Conservation (phyloP, 2,797 vertebrate species). For the Helostoma temminkii region DNA sequence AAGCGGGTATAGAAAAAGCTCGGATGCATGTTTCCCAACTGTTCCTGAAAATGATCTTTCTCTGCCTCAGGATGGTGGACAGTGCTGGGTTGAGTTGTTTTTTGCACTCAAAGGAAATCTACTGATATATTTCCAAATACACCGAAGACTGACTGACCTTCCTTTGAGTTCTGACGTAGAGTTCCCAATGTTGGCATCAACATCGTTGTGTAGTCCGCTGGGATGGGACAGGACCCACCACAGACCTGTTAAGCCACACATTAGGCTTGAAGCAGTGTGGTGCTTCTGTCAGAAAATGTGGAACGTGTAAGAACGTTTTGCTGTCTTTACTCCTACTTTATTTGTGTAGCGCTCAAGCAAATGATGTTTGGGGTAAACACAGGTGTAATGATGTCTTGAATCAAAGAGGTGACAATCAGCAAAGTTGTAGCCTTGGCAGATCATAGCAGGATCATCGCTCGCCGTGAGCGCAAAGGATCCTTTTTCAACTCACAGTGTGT, state of each 20-base stretch:
- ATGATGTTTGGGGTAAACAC: slow-evolving; percentile 16
- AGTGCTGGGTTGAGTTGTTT: slow-evolving; percentile 65
- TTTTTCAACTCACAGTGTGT: slow-evolving; percentile 35
- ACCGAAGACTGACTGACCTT: slow-evolving; percentile 73
- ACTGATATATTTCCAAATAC: slow-evolving; percentile 78
- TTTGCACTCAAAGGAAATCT: slow-evolving; percentile 84
- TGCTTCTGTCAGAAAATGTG: slow-evolving; percentile 53
- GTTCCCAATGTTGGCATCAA: slow-evolving; percentile 51
- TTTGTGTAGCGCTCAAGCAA: slow-evolving; percentile 16
- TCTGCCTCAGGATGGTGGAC: slow-evolving; percentile 81
- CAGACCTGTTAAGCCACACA: slow-evolving; percentile 75
- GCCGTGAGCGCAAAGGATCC: slow-evolving; percentile 27
- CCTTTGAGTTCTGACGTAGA: slow-evolving; percentile 69
- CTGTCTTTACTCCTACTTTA: slow-evolving; percentile 16
- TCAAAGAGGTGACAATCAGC: slow-evolving; percentile 66
- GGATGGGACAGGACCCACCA: slow-evolving; percentile 83
- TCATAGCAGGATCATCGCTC: slow-evolving; percentile 28
- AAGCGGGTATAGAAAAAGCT: slow-evolving; percentile 40
- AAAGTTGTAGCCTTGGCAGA: slow-evolving; percentile 58
- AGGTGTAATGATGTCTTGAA: slow-evolving; percentile 23
- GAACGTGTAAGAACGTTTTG: slow-evolving; percentile 21
- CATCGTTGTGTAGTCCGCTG: slow-evolving; percentile 64
- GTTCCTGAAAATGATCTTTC: slow-evolving; percentile 59
- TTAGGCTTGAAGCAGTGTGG: slow-evolving; percentile 67
- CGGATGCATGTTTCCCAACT: slow-evolving; percentile 46